A percentile compares a stretch with the other conserved stretches of the same genome.
phyloP scores from a whole-genome alignment of 2,888 invertebrate genomes.

The Artemia sinica region DNA sequence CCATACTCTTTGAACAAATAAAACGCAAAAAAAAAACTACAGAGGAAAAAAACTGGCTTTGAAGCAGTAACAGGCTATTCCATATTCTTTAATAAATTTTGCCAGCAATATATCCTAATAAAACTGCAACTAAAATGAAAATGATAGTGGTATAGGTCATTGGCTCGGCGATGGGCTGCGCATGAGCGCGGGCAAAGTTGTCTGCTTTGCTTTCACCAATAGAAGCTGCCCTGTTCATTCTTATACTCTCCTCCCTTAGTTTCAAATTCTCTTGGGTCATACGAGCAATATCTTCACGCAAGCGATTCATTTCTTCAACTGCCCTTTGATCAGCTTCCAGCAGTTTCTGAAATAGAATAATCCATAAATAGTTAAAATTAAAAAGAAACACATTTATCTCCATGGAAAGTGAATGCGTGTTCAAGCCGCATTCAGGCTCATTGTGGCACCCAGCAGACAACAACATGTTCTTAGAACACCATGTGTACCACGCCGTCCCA shows the following conservation, averaged over 20 bases:
- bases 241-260: constrained; percentile 40
- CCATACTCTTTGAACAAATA: neutral
- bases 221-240: constrained; percentile 24
- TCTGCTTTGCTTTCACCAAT: constrained; percentile 14
- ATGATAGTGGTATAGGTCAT: neutral
- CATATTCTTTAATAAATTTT: neutral
- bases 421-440: no score
- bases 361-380: no score
- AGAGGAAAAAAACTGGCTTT: constrained; percentile 7
- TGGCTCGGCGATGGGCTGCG: constrained; percentile 41
- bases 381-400: no score
- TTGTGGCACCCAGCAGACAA: no score
- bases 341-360: neutral
- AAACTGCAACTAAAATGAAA: constrained; percentile 17
- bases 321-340: constrained; percentile 45
- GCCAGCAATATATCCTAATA: constrained; percentile 26
- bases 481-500: no score
- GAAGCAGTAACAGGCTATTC: neutral
- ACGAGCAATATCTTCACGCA: constrained; percentile 58
- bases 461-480: no score
- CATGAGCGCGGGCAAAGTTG: constrained; percentile 42
- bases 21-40: constrained; percentile 8
- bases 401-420: no score
- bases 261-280: constrained; percentile 68
- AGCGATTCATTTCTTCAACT: constrained; percentile 51